Base-by-base conservation (phyloP, 2,113 vertebrate genomes). In the Phyllostomus hastatus region DNA sequence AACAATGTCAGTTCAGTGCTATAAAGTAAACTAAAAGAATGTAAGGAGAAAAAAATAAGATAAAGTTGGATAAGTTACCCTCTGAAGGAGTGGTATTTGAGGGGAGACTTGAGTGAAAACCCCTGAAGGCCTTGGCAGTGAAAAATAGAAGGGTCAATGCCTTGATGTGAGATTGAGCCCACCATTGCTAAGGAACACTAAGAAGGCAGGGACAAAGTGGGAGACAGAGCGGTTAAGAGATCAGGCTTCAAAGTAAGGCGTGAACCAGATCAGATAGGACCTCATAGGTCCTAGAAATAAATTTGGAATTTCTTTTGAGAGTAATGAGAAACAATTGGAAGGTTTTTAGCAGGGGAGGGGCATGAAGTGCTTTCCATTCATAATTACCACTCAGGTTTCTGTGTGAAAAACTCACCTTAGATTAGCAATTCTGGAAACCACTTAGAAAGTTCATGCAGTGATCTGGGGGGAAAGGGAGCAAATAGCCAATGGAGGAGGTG, bases 121-220 rank as follows among this genome's bases (percentile, higher is more conserved):
- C 64, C 19, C 26, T 35, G 19, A 43, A 69, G 11, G 4, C 15
- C 61, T 83, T 10, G 2, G 26, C 28, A 48, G 46, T 16, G 43
- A 33, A 84, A 76, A 52, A 33, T 1, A n/a, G 54, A 46, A 48
- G 16, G 1, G n/a, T 48, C 5, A n/a, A 8, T 26, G 8, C 10
- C 41, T 9, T 7, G 2, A 1, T 50, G 28, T 57, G 33, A 28
- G 33, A 31, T 26, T 28, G 59, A n/a, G 9, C 3, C 20, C 38
- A 9, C 26, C 2, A 2, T 9, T 22, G 20, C 16, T 2, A n/a
- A 61, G 52, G 28, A 52, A 15, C 0, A 41, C 4, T 28, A 24
- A 14, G 31, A 52, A 16, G 31, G n/a, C 22, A 54, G 35, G 82
- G 41, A 59, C 22, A 16, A 76, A 35, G 22, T 2, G 10, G 7